These are phyloP conservation scores for Theretra japonica DNA, from an alignment of 2,888 invertebrate species.

Conservation along the genomic window DNA sequence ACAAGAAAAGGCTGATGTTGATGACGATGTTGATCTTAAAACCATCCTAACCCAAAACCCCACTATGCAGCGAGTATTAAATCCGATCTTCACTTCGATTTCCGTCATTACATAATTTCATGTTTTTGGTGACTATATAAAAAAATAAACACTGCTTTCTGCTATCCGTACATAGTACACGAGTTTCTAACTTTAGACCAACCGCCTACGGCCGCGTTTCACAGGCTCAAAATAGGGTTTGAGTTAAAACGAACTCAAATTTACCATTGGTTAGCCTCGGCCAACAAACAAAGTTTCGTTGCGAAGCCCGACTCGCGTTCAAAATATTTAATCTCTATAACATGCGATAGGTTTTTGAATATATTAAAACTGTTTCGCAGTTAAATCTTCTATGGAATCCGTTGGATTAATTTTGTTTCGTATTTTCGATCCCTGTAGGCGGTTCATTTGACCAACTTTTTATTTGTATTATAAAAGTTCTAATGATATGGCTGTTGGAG, in stretches of 20 bases:
- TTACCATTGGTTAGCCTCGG: constrained; percentile 12
- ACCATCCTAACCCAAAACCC: too few species aligned
- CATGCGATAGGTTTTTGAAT: neutral
- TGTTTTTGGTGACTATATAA: too few species aligned
- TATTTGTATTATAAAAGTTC: too few species aligned
- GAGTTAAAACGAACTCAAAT: constrained; percentile 11
- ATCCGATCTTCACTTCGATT: too few species aligned
- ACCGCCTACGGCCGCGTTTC: neutral
- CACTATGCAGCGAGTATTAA: too few species aligned
- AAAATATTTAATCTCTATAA: constrained; percentile 4
- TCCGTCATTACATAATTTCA: too few species aligned
- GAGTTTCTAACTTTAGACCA: neutral
- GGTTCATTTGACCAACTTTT: neutral
- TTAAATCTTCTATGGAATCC: neutral
- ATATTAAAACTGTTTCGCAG: constrained; percentile 9
- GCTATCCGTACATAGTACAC: neutral
- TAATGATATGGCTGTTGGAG: too few species aligned
- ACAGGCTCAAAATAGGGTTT: neutral
- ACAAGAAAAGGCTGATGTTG: too few species aligned
- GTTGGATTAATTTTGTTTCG: constrained; percentile 7
- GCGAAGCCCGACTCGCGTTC: neutral
- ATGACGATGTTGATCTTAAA: too few species aligned
- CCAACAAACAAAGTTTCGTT: constrained; percentile 21
- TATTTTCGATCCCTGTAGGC: too few species aligned
- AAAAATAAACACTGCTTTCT: too few species aligned